Base-by-base conservation (phyloP, 2,113 vertebrate genomes). In the Xiphophorus couchianus region DNA sequence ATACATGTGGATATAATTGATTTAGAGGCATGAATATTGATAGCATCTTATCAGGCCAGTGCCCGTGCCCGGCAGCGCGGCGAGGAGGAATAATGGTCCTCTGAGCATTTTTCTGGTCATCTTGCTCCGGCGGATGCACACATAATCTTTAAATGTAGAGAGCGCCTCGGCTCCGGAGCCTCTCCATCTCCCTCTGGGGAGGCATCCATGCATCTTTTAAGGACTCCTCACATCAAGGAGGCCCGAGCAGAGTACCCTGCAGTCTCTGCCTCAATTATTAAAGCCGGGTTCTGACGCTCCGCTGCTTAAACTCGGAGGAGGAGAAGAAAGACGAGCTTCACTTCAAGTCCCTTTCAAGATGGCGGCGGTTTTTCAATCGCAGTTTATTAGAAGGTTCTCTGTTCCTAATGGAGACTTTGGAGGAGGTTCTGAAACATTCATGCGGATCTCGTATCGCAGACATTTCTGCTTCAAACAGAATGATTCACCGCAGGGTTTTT, bases 121-220 rank as follows among this genome's bases (percentile, higher is more conserved):
- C 81, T 85, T 78, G 79, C 81, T 80, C 82, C 75, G 91, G 88
- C 60, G 70, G 83, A 85, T 86, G 85, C 87, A 90, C 82, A 85
- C 86, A 84, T 90, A 86, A 89, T 90, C 80, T 89, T 83, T 86
- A 86, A 89, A 81, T 90, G 89, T 90, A 84, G 81, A 74, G 74
- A 78, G 84, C 75, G 84, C 75, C 83, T 84, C 13, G 44, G 85
- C 83, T 90, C 82, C 61, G 80, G 87, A 90, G 71, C 81, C 85
- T 83, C 71, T 87, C 84, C 84, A 80, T 86, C 28, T 83, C 83
- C 74, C 92, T 90, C 89, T 87, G 83, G 92, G 92, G 91, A 90
- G 75, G 85, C 82, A 88, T 89, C 88, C 92, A 93, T 94, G 86
- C 91, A 93, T 94, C 93, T 94, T 94, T 94, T 92, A 94, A 92